Percentiles rank a stretch among this genome's conserved stretches.
Evolutionary conservation across 2,113 vertebrate genomes (phyloP).

Genomic region (Barnardius zonarius): DNA sequence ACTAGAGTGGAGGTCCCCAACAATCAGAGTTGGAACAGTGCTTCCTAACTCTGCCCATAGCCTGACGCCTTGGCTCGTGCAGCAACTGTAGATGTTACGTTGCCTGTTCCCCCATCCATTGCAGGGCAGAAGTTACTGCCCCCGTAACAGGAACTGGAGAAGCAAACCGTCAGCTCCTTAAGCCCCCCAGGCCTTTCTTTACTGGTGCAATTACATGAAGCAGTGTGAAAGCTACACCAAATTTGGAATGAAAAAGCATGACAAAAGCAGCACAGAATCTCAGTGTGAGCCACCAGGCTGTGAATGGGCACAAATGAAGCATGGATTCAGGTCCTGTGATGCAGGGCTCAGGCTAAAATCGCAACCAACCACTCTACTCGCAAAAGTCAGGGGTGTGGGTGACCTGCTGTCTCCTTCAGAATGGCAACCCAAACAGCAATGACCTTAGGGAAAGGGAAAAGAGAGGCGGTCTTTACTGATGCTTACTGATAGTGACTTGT

Average conservation of each 20-base stretch:
- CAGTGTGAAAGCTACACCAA: neutral
- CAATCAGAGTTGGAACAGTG: neutral
- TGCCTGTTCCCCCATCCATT: neutral
- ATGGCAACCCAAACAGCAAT: neutral
- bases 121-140: neutral
- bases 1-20: neutral
- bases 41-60: neutral
- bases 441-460: neutral
- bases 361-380: neutral
- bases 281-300: neutral
- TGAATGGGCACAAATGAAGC: neutral
- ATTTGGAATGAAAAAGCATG: neutral
- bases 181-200: neutral
- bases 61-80: neutral
- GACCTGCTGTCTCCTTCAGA: neutral
- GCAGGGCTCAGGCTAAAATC: neutral
- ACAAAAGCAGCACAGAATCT: neutral
- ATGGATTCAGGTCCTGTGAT: neutral
- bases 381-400: neutral
- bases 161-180: neutral
- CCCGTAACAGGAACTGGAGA: neutral
- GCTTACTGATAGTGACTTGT: neutral
- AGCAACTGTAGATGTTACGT: fast-evolving
- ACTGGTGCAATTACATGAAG: neutral
- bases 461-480: neutral